Conservation (phyloP, 2,113 vertebrate genomes). For the Papio anubis region DNA sequence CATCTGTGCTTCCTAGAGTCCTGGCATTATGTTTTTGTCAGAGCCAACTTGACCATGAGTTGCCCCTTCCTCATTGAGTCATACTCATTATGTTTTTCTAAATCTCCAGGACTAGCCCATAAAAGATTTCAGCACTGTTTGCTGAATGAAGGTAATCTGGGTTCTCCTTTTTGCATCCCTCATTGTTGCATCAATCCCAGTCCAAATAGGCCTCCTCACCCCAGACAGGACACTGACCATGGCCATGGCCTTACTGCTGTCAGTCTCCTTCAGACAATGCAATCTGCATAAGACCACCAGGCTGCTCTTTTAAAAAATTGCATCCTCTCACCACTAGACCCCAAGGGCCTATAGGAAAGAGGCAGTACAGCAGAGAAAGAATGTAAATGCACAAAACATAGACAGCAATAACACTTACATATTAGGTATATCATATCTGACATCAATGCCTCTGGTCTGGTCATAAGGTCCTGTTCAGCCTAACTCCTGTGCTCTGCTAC, state of each 20-base stretch:
- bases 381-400: neutral
- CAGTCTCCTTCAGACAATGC: neutral
- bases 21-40: neutral
- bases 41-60: neutral
- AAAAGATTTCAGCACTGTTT: neutral
- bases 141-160: neutral
- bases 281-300: neutral
- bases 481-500: fast-evolving
- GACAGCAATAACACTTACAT: neutral
- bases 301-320: neutral
- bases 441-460: neutral
- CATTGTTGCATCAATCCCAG: neutral
- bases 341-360: neutral
- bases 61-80: neutral
- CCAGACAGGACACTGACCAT: neutral
- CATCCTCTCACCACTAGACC: neutral
- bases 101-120: neutral
- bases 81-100: neutral
- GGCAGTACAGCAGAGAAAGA: neutral
- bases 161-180: neutral
- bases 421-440: neutral
- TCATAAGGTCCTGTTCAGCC: neutral
- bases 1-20: neutral
- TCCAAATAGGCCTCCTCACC: neutral
- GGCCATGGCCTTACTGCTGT: neutral